Conservation (phyloP, 2,888 invertebrate species). For the Fragum fragum region DNA sequence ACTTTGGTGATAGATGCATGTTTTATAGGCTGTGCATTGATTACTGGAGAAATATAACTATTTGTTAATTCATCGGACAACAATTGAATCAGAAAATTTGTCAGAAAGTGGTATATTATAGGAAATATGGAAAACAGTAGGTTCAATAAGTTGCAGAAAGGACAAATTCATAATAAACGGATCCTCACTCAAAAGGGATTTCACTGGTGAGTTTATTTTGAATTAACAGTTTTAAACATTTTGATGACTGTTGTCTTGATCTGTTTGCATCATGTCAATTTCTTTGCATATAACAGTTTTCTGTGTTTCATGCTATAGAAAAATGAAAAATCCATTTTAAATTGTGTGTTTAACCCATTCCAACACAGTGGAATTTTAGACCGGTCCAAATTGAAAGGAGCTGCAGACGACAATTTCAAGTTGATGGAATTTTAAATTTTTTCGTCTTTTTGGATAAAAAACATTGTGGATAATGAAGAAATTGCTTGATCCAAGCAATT, state of each 20-base stretch:
- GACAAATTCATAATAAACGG: not conserved
- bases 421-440: too few relatives aligned
- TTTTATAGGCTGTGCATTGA: not conserved
- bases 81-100: not conserved
- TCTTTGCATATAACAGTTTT: not conserved
- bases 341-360: too few relatives aligned
- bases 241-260: not conserved
- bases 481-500: too few relatives aligned
- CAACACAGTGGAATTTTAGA: too few relatives aligned
- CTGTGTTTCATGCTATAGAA: not conserved
- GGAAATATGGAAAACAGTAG: not conserved
- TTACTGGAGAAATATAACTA: not conserved
- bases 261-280: not conserved
- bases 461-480: too few relatives aligned
- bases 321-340: not conserved
- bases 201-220: not conserved
- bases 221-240: not conserved
- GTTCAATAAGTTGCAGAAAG: not conserved
- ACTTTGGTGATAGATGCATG: conserved; percentile 1
- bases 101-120: too few relatives aligned
- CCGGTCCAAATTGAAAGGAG: too few relatives aligned
- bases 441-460: too few relatives aligned
- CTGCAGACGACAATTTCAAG: too few relatives aligned
- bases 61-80: not conserved
- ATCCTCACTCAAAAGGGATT: not conserved